These are phyloP conservation scores for Antheraea yamamai DNA, from an alignment of 2,888 invertebrate species.

Conservation along the genomic window DNA sequence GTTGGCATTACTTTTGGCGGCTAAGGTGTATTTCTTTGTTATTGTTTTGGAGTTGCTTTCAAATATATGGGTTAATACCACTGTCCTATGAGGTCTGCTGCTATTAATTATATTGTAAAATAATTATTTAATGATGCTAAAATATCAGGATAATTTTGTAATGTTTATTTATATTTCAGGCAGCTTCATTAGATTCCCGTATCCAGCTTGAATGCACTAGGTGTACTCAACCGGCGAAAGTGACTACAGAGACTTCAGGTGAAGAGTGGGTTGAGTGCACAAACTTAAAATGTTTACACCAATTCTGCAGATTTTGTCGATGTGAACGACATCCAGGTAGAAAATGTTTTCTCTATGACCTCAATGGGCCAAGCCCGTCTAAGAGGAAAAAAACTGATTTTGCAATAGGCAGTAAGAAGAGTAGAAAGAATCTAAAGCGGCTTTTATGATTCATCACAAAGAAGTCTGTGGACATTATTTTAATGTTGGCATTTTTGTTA, in stretches of 20 bases:
- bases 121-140: not conserved
- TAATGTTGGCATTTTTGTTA: constrained; percentile 34
- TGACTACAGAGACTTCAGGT: constrained; percentile 63
- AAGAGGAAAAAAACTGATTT: constrained; percentile 68
- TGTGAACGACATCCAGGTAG: constrained; percentile 68
- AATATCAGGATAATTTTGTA: not conserved
- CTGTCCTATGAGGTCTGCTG: not conserved
- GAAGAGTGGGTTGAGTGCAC: constrained; percentile 82
- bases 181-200: constrained; percentile 64
- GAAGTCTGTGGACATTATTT: constrained; percentile 39
- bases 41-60: too few relatives aligned
- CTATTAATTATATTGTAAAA: not conserved
- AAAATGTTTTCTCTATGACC: constrained; percentile 66
- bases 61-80: not conserved
- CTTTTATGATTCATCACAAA: constrained; percentile 53
- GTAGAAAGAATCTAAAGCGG: constrained; percentile 70
- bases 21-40: too few relatives aligned
- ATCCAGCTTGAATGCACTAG: constrained; percentile 67
- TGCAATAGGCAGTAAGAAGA: constrained; percentile 67
- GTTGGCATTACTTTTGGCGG: too few relatives aligned
- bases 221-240: constrained; percentile 71
- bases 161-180: constrained; percentile 49
- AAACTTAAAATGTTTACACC: constrained; percentile 70
- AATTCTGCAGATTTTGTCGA: constrained; percentile 78
- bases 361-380: constrained; percentile 76